These are phyloP conservation scores for Aptenodytes forsteri DNA, from an alignment of 2,113 vertebrate genomes.

Conservation along the genomic window DNA sequence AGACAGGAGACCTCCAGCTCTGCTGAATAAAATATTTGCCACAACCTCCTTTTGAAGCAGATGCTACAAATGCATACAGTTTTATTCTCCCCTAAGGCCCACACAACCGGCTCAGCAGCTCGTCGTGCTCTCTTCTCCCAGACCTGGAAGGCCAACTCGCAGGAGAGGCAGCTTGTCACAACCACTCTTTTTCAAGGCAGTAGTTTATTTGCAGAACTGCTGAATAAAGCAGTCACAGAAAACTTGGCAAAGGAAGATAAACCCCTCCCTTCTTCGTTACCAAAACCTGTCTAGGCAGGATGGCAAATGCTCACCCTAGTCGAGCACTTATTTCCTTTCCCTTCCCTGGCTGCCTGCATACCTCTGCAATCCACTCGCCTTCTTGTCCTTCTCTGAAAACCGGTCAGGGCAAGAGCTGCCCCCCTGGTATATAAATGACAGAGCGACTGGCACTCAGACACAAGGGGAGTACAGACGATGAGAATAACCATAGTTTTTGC, in stretches of 20 bases:
- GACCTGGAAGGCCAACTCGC: slow-evolving; percentile 32
- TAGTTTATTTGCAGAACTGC: slow-evolving; percentile 42
- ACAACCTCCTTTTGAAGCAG: slow-evolving; percentile 63
- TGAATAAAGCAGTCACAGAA: slow-evolving; percentile 30
- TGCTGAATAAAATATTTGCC: slow-evolving; percentile 69
- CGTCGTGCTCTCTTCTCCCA: neutral
- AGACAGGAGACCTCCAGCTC: slow-evolving; percentile 67
- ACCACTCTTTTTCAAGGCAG: slow-evolving; percentile 36
- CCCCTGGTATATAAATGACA: neutral
- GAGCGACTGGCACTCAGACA: neutral
- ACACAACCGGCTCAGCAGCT: neutral
- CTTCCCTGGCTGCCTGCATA: neutral
- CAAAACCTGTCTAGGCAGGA: neutral
- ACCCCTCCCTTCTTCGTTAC: neutral
- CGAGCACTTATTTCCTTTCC: neutral
- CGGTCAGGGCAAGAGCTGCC: neutral
- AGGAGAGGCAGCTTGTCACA: slow-evolving; percentile 61
- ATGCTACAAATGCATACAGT: slow-evolving; percentile 52
- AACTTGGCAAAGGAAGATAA: neutral
- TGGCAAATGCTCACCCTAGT: rapidly evolving
- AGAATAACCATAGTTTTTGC: neutral
- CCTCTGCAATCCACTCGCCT: neutral
- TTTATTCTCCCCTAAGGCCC: slow-evolving; percentile 53
- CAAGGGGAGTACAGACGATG: no score
- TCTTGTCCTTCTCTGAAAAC: neutral